phyloP scores from a whole-genome alignment of 2,113 vertebrate genomes.

The Drymodes brunneopygia region DNA sequence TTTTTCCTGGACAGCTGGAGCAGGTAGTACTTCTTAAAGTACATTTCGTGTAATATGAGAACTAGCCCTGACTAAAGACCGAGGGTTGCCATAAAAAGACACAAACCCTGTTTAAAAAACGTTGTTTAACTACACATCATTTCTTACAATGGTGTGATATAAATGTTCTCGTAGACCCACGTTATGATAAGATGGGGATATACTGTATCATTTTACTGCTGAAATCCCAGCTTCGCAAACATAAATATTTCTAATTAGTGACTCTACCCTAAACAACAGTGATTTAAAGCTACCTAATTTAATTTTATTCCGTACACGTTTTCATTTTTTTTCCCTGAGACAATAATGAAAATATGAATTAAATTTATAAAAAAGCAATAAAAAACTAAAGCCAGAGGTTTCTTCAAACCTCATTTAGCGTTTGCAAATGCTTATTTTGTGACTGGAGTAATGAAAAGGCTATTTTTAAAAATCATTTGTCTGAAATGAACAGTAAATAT shows the following conservation, averaged over 20 bases:
- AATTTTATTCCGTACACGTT: conserved; percentile 4
- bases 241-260: conserved; percentile 36
- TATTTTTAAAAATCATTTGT: not conserved
- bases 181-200: not conserved
- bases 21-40: conserved; percentile 78
- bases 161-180: not conserved
- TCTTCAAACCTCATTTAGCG: conserved; percentile 14
- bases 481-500: not conserved
- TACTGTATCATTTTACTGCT: not conserved
- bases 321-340: conserved; percentile 18
- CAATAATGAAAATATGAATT: not conserved
- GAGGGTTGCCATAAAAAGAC: conserved; percentile 69
- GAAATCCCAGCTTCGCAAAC: not conserved
- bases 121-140: conserved; percentile 58
- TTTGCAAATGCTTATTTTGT: conserved; percentile 1
- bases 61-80: conserved; percentile 57
- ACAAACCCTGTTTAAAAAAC: conserved; percentile 55
- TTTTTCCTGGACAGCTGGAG: conserved; percentile 79
- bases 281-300: conserved; percentile 21
- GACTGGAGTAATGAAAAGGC: not conserved
- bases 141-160: conserved; percentile 2
- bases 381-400: conserved; percentile 20
- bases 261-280: not conserved
- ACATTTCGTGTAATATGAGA: conserved; percentile 75
- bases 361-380: conserved; percentile 16